Evolutionary conservation across 2,113 vertebrate species (phyloP).

Genomic region (Sialia sialis): DNA sequence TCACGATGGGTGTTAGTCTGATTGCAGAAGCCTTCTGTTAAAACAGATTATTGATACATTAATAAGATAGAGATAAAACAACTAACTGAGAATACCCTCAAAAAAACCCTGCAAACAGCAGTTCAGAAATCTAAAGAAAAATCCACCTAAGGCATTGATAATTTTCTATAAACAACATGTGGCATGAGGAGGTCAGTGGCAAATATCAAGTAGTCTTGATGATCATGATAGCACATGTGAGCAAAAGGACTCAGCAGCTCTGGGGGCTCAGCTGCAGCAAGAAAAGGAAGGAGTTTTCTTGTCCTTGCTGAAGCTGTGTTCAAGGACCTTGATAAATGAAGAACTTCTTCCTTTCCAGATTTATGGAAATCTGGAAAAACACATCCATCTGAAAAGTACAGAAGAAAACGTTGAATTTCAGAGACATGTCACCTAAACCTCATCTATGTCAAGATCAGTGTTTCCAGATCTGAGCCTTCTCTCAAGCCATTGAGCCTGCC

Average conservation of each 20-base stretch:
- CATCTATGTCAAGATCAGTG: neutral
- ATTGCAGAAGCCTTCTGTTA: neutral
- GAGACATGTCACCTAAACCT: neutral
- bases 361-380: neutral
- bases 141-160: neutral
- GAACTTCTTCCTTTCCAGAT: neutral
- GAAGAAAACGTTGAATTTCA: neutral
- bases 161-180: neutral
- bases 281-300: neutral
- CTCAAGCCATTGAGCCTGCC: neutral
- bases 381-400: accelerated
- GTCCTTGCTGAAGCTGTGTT: neutral
- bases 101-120: neutral
- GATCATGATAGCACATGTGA: accelerated
- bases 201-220: accelerated
- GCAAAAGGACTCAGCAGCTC: neutral
- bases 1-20: neutral
- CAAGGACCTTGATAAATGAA: neutral
- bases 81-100: neutral
- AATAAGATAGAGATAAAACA: neutral
- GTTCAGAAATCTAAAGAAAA: neutral
- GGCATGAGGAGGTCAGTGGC: neutral
- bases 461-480: neutral
- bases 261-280: neutral
- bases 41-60: neutral